These are phyloP conservation scores for Varanus salvator DNA, from an alignment of 2,113 vertebrate species.

Conservation along the genomic window DNA sequence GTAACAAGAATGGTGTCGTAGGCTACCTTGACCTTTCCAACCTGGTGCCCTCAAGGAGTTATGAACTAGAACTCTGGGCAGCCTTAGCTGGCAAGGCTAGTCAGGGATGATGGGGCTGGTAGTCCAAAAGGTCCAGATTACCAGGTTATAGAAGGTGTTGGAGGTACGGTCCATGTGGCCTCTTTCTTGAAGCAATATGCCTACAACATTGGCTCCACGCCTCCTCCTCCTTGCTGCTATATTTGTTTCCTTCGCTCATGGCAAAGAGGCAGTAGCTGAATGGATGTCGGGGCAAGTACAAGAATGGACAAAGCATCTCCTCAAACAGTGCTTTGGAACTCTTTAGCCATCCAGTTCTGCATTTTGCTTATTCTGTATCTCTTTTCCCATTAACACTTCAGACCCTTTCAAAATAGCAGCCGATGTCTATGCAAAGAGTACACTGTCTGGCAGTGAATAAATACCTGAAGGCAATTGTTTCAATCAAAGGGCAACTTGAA, in stretches of 20 bases:
- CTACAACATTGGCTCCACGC: background rate
- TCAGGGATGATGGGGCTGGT: background rate
- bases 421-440: conserved; percentile 33
- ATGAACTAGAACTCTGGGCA: background rate
- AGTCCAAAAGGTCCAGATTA: background rate
- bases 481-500: conserved; percentile 28
- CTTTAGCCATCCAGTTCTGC: conserved; percentile 54
- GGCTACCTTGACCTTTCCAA: background rate
- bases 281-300: background rate
- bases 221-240: background rate
- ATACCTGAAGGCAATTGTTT: conserved; percentile 37
- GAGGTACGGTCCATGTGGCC: background rate
- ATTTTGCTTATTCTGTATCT: conserved; percentile 45
- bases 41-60: background rate
- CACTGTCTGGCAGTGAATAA: conserved; percentile 31
- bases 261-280: background rate
- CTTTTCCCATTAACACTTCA: conserved; percentile 15
- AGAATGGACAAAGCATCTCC: background rate
- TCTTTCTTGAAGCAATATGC: background rate
- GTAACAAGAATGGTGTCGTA: background rate
- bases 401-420: conserved; percentile 21
- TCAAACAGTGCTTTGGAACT: conserved; percentile 49
- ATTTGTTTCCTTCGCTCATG: background rate
- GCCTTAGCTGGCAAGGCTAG: too few species aligned
- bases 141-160: background rate